phyloP scores from a whole-genome alignment of 2,888 invertebrate genomes.

The Tribolium freemani region DNA sequence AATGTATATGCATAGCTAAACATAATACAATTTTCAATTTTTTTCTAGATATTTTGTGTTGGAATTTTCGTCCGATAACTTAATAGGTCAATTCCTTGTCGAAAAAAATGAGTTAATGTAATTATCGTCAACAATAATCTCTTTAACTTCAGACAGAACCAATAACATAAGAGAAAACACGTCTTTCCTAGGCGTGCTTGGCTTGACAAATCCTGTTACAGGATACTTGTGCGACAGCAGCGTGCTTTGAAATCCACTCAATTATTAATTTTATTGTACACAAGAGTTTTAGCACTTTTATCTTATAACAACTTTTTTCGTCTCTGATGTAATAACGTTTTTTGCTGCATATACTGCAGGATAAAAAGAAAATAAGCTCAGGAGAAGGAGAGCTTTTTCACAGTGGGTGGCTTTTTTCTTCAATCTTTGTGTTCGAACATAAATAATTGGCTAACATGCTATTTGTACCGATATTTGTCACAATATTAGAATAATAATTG shows the following conservation, averaged over 20 bases:
- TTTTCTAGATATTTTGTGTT: too few species aligned
- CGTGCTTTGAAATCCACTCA: not conserved
- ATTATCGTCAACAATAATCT: slow-evolving; percentile 43
- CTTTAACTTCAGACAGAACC: slow-evolving; percentile 36
- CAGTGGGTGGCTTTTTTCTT: too few species aligned
- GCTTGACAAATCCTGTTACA: slow-evolving; percentile 20
- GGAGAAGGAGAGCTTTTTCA: too few species aligned
- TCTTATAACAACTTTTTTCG: not conserved
- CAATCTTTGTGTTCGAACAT: too few species aligned
- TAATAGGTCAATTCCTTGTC: slow-evolving; percentile 46
- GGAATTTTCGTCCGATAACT: slow-evolving; percentile 1
- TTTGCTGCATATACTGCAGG: not conserved
- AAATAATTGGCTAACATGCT: too few species aligned
- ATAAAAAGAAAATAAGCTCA: too few species aligned
- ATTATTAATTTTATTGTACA: slow-evolving; percentile 4
- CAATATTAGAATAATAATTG: too few species aligned
- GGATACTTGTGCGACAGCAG: not conserved
- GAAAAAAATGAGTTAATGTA: slow-evolving; percentile 46
- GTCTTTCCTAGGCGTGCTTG: slow-evolving; percentile 13
- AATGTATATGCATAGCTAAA: too few species aligned
- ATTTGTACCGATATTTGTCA: too few species aligned
- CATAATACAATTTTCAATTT: too few species aligned
- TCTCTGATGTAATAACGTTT: not conserved
- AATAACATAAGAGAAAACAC: slow-evolving; percentile 40
- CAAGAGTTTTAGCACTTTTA: not conserved